Conservation (phyloP, 2,888 invertebrate genomes). For the Bembecia ichneumoniformis region DNA sequence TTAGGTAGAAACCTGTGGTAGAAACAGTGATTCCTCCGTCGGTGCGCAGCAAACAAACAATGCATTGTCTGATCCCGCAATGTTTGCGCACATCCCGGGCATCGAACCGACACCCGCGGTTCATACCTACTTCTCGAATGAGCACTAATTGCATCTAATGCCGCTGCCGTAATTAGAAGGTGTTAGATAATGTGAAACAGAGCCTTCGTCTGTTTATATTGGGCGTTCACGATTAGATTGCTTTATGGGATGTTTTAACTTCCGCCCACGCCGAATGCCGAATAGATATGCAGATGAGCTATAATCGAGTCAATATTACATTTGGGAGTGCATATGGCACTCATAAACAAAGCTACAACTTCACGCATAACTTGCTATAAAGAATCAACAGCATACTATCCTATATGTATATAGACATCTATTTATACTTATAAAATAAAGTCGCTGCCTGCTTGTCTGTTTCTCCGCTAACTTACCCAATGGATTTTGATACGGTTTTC, state of each 20-base stretch:
- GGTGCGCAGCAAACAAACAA: conserved; percentile 36
- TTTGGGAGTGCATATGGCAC: too few species aligned
- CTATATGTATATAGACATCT: too few species aligned
- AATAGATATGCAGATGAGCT: conserved; percentile 39
- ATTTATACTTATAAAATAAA: too few species aligned
- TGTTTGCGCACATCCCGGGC: conserved; percentile 24
- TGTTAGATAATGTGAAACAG: conserved; percentile 62
- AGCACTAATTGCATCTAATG: conserved; percentile 64
- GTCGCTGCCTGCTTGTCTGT: too few species aligned
- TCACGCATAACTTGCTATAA: too few species aligned
- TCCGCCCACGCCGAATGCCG: conserved; percentile 39
- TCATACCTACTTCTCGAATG: conserved; percentile 60
- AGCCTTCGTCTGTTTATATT: conserved; percentile 40
- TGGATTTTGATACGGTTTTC: too few species aligned
- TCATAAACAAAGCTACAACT: too few species aligned
- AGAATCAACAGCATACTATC: too few species aligned
- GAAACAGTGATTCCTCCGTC: conserved; percentile 16
- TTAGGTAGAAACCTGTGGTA: conserved; percentile 5
- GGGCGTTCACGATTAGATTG: conserved; percentile 43
- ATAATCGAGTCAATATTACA: too few species aligned
- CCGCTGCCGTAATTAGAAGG: conserved; percentile 68
- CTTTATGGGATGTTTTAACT: conserved; percentile 49
- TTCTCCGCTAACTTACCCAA: too few species aligned
- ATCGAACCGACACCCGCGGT: conserved; percentile 40
- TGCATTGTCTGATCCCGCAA: conserved; percentile 32